Evolutionary conservation across 2,888 invertebrate genomes (phyloP).

Genomic region (Mythimna impura): DNA sequence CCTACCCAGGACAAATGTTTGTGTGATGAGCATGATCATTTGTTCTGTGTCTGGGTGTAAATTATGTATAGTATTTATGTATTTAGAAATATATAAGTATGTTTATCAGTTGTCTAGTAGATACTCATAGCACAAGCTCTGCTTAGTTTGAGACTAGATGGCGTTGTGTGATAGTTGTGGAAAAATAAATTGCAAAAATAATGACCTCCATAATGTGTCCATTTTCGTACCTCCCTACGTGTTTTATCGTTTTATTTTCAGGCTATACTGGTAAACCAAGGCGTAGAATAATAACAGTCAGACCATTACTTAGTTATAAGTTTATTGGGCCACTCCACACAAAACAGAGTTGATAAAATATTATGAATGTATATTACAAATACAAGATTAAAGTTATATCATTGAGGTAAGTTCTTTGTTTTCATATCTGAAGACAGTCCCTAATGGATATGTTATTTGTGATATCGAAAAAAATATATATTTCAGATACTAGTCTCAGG

Average conservation of each 20-base stretch:
- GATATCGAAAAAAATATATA: background rate
- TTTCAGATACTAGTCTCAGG: background rate
- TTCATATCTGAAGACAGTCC: background rate
- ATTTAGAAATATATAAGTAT: too few species aligned
- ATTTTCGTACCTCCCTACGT: background rate
- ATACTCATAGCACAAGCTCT: too few species aligned
- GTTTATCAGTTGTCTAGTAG: too few species aligned
- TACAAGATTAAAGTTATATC: background rate
- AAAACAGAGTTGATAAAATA: background rate
- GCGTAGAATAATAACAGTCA: slow-evolving; percentile 31
- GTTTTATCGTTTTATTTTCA: slow-evolving; percentile 19
- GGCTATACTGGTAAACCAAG: background rate
- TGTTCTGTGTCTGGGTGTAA: too few species aligned
- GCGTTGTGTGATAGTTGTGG: too few species aligned
- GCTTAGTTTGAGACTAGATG: too few species aligned
- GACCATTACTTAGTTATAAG: slow-evolving; percentile 17
- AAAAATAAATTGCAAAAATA: too few species aligned
- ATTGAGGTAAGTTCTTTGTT: background rate
- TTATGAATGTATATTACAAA: slow-evolving; percentile 6
- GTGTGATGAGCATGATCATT: too few species aligned
- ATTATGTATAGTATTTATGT: too few species aligned
- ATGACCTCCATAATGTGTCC: background rate
- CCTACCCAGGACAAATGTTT: too few species aligned
- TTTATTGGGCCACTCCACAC: slow-evolving; percentile 10
- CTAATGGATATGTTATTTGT: background rate